A percentile compares a stretch with the other conserved stretches of the same genome.
These are phyloP conservation scores for Lacanobia wlatinum DNA, from an alignment of 2,888 invertebrate genomes.

Conservation along the genomic window DNA sequence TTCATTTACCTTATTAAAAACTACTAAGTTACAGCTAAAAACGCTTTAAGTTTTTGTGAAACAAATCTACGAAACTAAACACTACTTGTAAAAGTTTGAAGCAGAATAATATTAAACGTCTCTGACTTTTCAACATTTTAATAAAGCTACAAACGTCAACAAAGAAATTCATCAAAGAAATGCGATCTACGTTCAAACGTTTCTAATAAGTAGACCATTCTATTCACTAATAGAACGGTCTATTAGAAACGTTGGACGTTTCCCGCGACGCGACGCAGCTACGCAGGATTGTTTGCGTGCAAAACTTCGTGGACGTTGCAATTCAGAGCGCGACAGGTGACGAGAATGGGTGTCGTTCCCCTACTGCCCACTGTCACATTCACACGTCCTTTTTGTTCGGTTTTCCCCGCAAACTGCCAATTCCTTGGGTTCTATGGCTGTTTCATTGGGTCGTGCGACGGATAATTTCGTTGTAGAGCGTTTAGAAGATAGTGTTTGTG, in stretches of 20 bases:
- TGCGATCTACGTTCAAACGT: constrained; percentile 8
- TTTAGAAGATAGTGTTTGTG: constrained; percentile 35
- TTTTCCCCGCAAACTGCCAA: constrained; percentile 52
- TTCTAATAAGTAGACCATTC: constrained; percentile 44
- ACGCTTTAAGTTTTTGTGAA: neutral
- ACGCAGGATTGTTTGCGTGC: constrained; percentile 65
- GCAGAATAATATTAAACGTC: neutral
- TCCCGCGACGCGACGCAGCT: constrained; percentile 16
- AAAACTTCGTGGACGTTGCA: constrained; percentile 73
- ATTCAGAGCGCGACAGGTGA: constrained; percentile 76
- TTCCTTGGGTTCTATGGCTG: constrained; percentile 38
- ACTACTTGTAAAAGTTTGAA: neutral
- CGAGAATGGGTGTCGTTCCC: constrained; percentile 67
- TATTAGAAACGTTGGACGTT: constrained; percentile 8
- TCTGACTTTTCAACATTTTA: neutral
- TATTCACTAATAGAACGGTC: constrained; percentile 40
- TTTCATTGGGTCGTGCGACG: constrained; percentile 43
- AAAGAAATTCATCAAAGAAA: constrained; percentile 22
- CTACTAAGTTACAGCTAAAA: neutral
- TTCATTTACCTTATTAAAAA: neutral
- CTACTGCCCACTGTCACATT: constrained; percentile 60
- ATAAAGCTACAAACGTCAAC: neutral
- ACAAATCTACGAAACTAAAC: neutral
- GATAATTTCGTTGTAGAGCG: constrained; percentile 38
- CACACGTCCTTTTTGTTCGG: constrained; percentile 61